These are phyloP conservation scores for Pteromalus puparum DNA, from an alignment of 1,140 invertebrate species.

Conservation along the genomic window DNA sequence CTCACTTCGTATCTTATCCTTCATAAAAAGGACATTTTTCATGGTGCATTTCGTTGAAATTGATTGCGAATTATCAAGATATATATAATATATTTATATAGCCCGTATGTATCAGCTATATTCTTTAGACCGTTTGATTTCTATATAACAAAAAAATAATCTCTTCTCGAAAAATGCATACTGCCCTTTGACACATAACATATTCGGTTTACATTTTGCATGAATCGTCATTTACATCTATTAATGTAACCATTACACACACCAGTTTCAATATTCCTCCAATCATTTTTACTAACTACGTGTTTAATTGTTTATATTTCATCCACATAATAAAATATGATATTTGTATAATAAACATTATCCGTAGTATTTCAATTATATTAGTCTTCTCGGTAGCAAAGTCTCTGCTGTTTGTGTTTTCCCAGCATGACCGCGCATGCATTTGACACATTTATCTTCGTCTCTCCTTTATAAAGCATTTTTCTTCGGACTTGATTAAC, in stretches of 20 bases:
- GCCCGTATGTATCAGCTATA: constrained; percentile 43
- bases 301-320: constrained; percentile 66
- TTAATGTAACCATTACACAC: constrained; percentile 61
- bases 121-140: constrained; percentile 54
- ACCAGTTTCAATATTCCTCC: constrained; percentile 60
- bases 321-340: constrained; percentile 72
- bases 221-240: constrained; percentile 56
- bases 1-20: constrained; percentile 41
- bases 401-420: constrained; percentile 60
- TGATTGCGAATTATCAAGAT: constrained; percentile 52
- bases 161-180: constrained; percentile 54
- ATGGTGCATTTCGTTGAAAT: constrained; percentile 53
- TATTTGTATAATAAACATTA: constrained; percentile 71
- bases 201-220: constrained; percentile 51
- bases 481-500: constrained; percentile 58
- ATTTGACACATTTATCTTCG: constrained; percentile 59
- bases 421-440: constrained; percentile 59
- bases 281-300: constrained; percentile 61
- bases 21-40: constrained; percentile 50
- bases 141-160: constrained; percentile 57
- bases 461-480: constrained; percentile 54
- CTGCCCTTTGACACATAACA: constrained; percentile 54
- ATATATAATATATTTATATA: constrained; percentile 41
- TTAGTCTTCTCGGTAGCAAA: constrained; percentile 70
- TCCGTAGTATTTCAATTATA: constrained; percentile 67